Evolutionary conservation across 2,888 invertebrate species (phyloP), one percentile per base, ranked within the genome.

Genomic region (Chrysina gloriosa): DNA sequence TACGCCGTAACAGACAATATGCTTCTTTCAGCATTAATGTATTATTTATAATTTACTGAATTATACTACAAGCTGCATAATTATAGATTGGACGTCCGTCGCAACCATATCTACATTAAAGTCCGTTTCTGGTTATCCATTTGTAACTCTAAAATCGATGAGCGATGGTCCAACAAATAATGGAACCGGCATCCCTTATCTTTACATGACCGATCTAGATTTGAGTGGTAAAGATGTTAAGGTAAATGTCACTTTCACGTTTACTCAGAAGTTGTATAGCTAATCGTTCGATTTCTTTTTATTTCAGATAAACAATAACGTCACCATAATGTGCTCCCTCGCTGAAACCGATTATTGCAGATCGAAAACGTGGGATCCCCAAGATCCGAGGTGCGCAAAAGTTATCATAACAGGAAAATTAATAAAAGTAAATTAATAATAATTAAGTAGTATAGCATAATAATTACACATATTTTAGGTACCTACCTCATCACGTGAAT

Each of bases 311-410:
- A 88, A 91, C 75, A 86, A 84, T 72, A 86, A 88, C 2, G 87
- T 89, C 2, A 89, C 92, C 0, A 82, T 93, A n/a, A 83, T 91
- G 70, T 88, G 91, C 72, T 87, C 89, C 0, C 82, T 93, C 34
- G 90, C 91, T 56, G 88, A 93, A 83, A 87, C 89, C 1, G 82
- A 84, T 66, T 93, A 90, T 79, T 93, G 93, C 74, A 84, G 85
- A 68, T 77, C 79, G 4, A 83, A 89, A 71, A 79, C 85, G 52
- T 88, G 85, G 75, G 92, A 93, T 79, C 89, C 92, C 0, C 91
- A 93, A 83, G 92, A 92, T 80, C 93, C 93, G 0, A 84, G 92
- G 42, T 93, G 93, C 84, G 90, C 91, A 2, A 87, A 92, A 74
- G 85, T 92, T 2, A 88, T 92, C 77, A 83, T 93, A 1, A 86